Conservation (phyloP, 2,797 vertebrate genomes). For the Anguilla obscura region DNA sequence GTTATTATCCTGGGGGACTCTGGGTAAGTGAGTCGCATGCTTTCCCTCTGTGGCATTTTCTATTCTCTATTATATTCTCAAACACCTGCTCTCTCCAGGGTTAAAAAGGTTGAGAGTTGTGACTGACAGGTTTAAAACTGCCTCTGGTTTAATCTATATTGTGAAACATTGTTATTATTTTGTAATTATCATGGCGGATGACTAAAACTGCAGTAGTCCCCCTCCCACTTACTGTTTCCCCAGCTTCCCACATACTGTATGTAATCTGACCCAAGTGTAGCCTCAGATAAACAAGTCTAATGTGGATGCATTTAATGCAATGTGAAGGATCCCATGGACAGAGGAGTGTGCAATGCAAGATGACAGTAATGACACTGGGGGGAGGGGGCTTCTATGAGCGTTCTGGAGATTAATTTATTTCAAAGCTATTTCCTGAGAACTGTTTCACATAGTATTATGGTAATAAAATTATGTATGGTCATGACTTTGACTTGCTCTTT, state of each 20-base stretch:
- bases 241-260: not conserved
- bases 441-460: not conserved
- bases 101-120: not conserved
- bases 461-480: conserved; percentile 1
- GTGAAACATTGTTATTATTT: not conserved
- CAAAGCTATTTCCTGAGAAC: not conserved
- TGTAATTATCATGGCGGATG: not conserved
- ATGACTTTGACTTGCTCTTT: not conserved
- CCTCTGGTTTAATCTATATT: not conserved
- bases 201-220: not conserved
- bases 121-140: not conserved
- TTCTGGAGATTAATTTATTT: not conserved
- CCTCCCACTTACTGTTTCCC: not conserved
- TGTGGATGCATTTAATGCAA: not conserved
- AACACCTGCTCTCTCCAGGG: not conserved
- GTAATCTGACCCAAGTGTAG: conserved; percentile 3
- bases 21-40: conserved; percentile 76
- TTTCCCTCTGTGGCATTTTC: not conserved
- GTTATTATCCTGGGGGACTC: conserved; percentile 94
- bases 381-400: not conserved
- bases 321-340: not conserved
- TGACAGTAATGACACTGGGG: not conserved
- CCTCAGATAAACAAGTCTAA: not conserved
- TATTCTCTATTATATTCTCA: not conserved
- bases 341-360: not conserved